Evolutionary conservation across 2,888 invertebrate genomes (phyloP).

Genomic region (Heliothis peltigera): DNA sequence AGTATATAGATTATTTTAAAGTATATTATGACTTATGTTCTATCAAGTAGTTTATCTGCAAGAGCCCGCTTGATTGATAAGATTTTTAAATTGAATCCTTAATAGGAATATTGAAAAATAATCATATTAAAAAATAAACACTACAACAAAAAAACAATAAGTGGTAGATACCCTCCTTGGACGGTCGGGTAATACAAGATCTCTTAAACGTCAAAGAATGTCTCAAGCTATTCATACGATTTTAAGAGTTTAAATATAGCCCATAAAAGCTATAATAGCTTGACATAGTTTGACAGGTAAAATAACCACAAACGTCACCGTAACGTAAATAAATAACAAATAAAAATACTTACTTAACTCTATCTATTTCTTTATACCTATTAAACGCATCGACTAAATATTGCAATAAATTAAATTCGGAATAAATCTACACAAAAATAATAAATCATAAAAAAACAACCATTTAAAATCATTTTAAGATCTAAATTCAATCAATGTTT

Average conservation of each 20-base stretch:
- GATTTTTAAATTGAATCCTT: neutral
- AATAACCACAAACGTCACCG: conserved; percentile 1
- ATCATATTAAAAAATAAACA: neutral
- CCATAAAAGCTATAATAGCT: conserved; percentile 31
- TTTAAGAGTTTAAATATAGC: conserved; percentile 1
- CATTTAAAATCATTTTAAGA: neutral
- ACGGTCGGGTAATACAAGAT: neutral
- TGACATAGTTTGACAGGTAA: conserved; percentile 33
- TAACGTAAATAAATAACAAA: conserved; percentile 21
- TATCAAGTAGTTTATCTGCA: neutral
- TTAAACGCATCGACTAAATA: neutral
- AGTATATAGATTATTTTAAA: too few species aligned
- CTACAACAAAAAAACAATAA: neutral
- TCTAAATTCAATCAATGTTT: too few species aligned
- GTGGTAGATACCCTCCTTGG: neutral
- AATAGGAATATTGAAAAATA: too few species aligned
- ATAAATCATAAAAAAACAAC: neutral
- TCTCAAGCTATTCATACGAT: conserved; percentile 19
- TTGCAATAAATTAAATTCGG: neutral
- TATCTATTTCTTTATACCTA: neutral
- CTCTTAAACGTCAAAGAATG: conserved; percentile 20
- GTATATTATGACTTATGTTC: too few species aligned
- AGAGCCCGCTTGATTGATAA: neutral
- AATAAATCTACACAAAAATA: neutral
- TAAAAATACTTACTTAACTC: neutral